Evolutionary conservation across 1,140 invertebrate species (phyloP).

Genomic region (Penaeus indicus): DNA sequence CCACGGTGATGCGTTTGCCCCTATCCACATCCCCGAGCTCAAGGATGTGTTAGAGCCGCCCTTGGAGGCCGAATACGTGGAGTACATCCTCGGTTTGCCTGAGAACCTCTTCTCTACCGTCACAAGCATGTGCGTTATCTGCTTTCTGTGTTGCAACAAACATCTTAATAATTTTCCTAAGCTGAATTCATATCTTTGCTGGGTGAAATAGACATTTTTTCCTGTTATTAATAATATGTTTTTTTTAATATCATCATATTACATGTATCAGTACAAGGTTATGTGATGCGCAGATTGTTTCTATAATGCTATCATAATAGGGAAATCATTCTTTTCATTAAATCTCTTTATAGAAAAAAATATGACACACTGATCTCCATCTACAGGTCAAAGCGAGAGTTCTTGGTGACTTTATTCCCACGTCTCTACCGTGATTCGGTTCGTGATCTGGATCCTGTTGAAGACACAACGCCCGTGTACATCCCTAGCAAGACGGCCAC

Average conservation of each 20-base stretch:
- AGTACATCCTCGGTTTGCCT: slow-evolving; percentile 39
- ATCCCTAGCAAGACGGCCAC: neutral
- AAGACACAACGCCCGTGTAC: slow-evolving; percentile 17
- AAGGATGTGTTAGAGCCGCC: slow-evolving; percentile 27
- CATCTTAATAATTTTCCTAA: too few relatives aligned
- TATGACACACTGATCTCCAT: too few relatives aligned
- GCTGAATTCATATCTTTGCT: too few relatives aligned
- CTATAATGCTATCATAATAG: too few relatives aligned
- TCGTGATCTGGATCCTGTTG: slow-evolving; percentile 11
- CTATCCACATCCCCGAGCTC: slow-evolving; percentile 28
- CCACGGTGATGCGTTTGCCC: neutral
- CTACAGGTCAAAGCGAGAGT: slow-evolving; percentile 36
- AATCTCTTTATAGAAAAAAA: too few relatives aligned
- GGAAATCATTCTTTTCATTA: too few relatives aligned
- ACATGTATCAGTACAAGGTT: too few relatives aligned
- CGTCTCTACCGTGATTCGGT: slow-evolving; percentile 34
- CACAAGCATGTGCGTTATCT: slow-evolving; percentile 37
- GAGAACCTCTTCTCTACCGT: slow-evolving; percentile 15
- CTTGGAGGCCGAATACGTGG: slow-evolving; percentile 27
- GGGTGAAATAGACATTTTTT: too few relatives aligned
- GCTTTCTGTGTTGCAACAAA: neutral
- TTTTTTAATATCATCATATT: too few relatives aligned
- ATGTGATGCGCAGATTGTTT: too few relatives aligned
- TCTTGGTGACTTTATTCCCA: slow-evolving; percentile 41
- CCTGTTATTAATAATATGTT: too few relatives aligned